Evolutionary conservation across 2,888 invertebrate species (phyloP).

Genomic region (Pycnomerus fuliginosus): DNA sequence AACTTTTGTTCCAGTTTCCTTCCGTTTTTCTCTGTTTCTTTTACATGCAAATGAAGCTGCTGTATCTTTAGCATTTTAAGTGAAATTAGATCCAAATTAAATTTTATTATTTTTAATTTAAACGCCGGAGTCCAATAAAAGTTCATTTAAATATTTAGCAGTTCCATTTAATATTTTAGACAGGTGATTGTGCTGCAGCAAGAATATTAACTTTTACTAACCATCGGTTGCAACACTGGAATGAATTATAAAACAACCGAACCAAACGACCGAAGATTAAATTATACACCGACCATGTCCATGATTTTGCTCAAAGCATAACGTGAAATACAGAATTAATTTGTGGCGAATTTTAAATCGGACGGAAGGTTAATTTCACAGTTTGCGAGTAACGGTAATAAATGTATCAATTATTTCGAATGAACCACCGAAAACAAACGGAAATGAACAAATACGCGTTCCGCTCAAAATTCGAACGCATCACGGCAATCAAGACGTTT

Average conservation of each 20-base stretch:
- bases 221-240: no score
- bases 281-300: no score
- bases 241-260: no score
- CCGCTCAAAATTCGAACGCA: conserved; percentile 29
- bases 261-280: no score
- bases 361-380: conserved; percentile 43
- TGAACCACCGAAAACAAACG: conserved; percentile 32
- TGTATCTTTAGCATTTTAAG: conserved; percentile 43
- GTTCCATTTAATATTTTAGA: conserved; percentile 8
- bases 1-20: conserved; percentile 43
- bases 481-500: conserved; percentile 7
- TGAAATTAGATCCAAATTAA: conserved; percentile 32
- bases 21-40: conserved; percentile 34
- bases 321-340: conserved; percentile 40
- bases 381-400: conserved; percentile 42
- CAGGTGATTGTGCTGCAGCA: conserved; percentile 2
- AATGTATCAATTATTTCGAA: conserved; percentile 44
- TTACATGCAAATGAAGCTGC: conserved; percentile 38
- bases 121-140: conserved; percentile 19
- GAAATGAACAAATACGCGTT: conserved; percentile 26
- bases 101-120: conserved; percentile 31
- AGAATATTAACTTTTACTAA: no score
- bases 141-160: conserved; percentile 20
- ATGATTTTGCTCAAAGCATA: no score
- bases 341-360: conserved; percentile 40